Conservation (phyloP, 2,797 vertebrate species). For the Poecilia picta region DNA sequence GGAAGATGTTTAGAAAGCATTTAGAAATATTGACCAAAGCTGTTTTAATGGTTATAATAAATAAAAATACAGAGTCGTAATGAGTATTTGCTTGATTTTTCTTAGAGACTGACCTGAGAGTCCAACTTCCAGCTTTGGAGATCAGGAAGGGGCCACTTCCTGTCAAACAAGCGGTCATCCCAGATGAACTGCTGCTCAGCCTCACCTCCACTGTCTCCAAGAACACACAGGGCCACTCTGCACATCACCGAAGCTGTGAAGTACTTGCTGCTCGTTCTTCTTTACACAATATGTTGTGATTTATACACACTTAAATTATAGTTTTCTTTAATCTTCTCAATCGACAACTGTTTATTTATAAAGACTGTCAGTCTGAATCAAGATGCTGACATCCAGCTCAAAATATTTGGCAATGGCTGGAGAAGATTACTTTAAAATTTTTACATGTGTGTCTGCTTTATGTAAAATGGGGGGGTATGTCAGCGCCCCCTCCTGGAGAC, state of each 20-base stretch:
- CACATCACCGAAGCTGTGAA: constrained; percentile 68
- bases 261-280: constrained; percentile 14
- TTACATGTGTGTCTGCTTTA: not conserved
- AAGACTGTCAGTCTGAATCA: not conserved
- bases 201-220: constrained; percentile 75
- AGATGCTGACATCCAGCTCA: not conserved
- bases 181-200: constrained; percentile 83
- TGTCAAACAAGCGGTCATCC: constrained; percentile 72
- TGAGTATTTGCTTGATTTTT: not conserved
- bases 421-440: not conserved
- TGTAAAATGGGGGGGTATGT: not conserved
- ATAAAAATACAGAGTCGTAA: not conserved
- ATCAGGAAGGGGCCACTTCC: constrained; percentile 31
- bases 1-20: not conserved
- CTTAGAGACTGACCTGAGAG: constrained; percentile 48
- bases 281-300: not conserved
- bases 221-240: constrained; percentile 48
- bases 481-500: not conserved
- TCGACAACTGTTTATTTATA: not conserved
- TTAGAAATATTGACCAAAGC: not conserved
- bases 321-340: not conserved
- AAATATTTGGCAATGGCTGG: not conserved
- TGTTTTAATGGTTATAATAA: not conserved
- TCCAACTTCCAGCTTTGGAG: constrained; percentile 24
- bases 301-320: not conserved